Base-by-base conservation (phyloP, 2,888 invertebrate genomes). In the Gordius sp. region DNA sequence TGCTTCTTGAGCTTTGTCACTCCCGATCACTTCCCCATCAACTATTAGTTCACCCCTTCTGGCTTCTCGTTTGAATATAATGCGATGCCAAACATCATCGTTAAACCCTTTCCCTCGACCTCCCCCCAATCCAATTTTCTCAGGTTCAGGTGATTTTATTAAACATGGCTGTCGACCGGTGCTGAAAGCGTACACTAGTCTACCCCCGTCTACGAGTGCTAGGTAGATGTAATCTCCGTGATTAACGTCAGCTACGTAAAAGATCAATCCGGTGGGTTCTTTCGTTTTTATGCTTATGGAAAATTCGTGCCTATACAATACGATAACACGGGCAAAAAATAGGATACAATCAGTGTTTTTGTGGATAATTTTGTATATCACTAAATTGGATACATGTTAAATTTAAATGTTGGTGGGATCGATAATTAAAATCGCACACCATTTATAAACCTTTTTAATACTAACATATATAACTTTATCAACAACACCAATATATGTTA, bases 31-130 rank as follows among this genome's bases (percentile, higher is more conserved):
- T 79, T 60, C 61, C 24, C 62, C 64, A 61, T 68, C 80, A 1
- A 84, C 74, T 0, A 74, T 71, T 41, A 84, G 68, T 62, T 75
- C 76, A 4, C 81, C 82, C 59, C 73, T 72, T 0, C 73, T 74
- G 1, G 71, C 73, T 39, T 75, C 73, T 28, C 83, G 73, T 1
- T 63, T 61, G 63, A 85, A 76, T 13, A 75, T 74, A 0, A 80
- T 76, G 0, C 75, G 74, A 66, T 86, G 85, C 85, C 85, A 86
- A 56, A 75, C 69, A 0, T 78, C 77, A 66, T 83, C 81, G 64
- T 79, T 23, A 4, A 47, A 20, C 4, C 47, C n/a, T 8, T 8
- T 8, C n/a, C 8, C 2, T 18, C 20, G 2, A 16, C 8, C 39
- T 16, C 16, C 16, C 8, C 39, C 39, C 16, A 33, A 16, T 13